Evolutionary conservation across 2,797 vertebrate species (phyloP), one percentile per base, ranked within the genome.

Genomic region (Echeneis naucrates): DNA sequence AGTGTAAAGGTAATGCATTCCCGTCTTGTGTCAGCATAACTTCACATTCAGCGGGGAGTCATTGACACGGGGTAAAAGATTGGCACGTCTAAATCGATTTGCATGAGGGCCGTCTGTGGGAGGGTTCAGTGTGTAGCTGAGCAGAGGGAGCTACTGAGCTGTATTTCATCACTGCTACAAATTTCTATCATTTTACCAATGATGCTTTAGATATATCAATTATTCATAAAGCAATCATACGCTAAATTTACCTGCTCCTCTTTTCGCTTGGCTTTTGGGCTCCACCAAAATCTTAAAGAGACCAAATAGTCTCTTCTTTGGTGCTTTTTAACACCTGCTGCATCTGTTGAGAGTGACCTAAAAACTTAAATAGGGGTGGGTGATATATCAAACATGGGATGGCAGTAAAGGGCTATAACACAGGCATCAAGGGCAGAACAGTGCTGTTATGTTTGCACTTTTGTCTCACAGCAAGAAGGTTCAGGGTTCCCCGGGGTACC

Each of bases 11-110:
- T 83, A 85, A 89, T 87, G 65, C 71, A 30, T 75, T 69, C 58
- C 56, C 33, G 40, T 70, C 80, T 76, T 72, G 72, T 83, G 76
- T 88, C 90, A 81, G 89, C 81, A 86, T 10, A 85, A 76, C 83
- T 55, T 65, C 70, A 40, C 64, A 54, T 60, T 26, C 47, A 74
- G 60, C 72, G 35, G n/a, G 4, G 33, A 60, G 67, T 42, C 67
- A 13, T 47, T 77, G 78, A 80, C 77, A 79, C 3, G 5, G 8
- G 45, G 70, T 54, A 33, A 56, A 68, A 68, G 78, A 83, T 77
- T 78, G 79, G 60, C 75, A 3, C 13, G 84, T 84, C 87, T 61
- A 72, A 66, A 78, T 64, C 16, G 3, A 86, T 90, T 80, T 72
- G 42, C 33, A 59, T 66, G 70, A 54, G 8, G 62, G 38, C 0